Base-by-base conservation (phyloP, 2,888 invertebrate genomes). In the Acrobasis suavella region DNA sequence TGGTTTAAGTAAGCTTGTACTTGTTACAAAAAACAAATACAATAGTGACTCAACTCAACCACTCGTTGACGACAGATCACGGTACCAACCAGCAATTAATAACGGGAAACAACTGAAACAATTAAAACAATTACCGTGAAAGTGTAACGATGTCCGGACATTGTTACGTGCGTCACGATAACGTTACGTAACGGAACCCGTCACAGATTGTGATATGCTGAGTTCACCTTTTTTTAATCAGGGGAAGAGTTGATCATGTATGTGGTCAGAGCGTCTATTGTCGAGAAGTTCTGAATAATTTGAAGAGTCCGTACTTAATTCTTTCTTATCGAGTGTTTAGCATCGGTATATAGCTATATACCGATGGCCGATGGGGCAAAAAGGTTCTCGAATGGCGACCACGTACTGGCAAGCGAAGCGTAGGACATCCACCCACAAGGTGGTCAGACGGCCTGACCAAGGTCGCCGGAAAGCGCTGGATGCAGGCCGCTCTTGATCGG, bases 121-220 rank as follows among this genome's bases (percentile, higher is more conserved):
- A 65, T 65, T 62, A 58, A 39, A 58, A 38, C 54, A n/a, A 63
- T 63, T 65, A 54, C 42, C 50, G 65, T 61, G 65, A 65, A 65
- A 65, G 65, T 61, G 58, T 61, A 50, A 52, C 56, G 59, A 54
- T 58, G 50, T 60, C 60, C 60, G 60, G 58, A 17, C 50, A 22
- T 60, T 60, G 55, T 56, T 56, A 56, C 55, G 37, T 37, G 32
- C 58, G 58, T 49, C 42, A 58, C 55, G 32, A 49, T 49, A 37
- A 59, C n/a, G 38, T 50, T 50, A 60, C 32, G 50, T 60, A 50
- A 59, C 37, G 15, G 17, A 37, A 10, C n/a, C 14, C 14, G 46
- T 8, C 42, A 39, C 46, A 15, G 46, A 9, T 39, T 9, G 39
- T 55, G 55, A 39, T 55, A 14, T 52, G 17, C 22, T 9, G 52